Evolutionary conservation across 2,113 vertebrate species (phyloP), one percentile per base, ranked within the genome.

Genomic region (Pungitius pungitius): DNA sequence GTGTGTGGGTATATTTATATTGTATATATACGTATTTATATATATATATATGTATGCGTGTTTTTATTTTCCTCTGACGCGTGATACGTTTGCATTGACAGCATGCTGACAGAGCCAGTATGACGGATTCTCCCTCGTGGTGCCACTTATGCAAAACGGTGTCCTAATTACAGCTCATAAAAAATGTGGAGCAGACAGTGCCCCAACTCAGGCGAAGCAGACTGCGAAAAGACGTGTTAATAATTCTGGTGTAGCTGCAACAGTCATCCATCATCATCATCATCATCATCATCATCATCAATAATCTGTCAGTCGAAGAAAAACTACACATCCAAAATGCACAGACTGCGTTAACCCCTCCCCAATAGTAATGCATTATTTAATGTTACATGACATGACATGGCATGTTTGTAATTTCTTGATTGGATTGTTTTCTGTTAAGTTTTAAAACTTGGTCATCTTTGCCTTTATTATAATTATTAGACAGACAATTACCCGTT

Each of bases 121-220:
- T 78, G 83, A 86, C 75, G 62, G 65, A 75, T 79, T 82, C 37
- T 85, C 68, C 74, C 80, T 82, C 69, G 71, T 73, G 65, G 63
- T 82, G 82, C 70, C 78, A 80, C 78, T 80, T 80, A 80, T 83
- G 73, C 76, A 84, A 73, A 89, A 58, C 49, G 5, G 20, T 75
- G 78, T 75, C 85, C 82, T 85, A 85, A 87, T 89, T 85, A 84
- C 56, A 76, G 62, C 69, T 30, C 8, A 20, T 64, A 54, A 73
- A 70, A 73, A 84, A 77, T 55, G 30, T 83, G 61, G 78, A 87
- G 65, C 78, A 81, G 45, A 70, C 69, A 65, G 58, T 82, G 74
- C 81, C 69, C 20, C 0, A 77, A 58, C 2, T 10, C 70, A 43
- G 57, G 6, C 15, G 6, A 60, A 11, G 42, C 65, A 66, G 63